These are phyloP conservation scores for Hoplodrina ambigua DNA, from an alignment of 2,888 invertebrate genomes.

Conservation along the genomic window DNA sequence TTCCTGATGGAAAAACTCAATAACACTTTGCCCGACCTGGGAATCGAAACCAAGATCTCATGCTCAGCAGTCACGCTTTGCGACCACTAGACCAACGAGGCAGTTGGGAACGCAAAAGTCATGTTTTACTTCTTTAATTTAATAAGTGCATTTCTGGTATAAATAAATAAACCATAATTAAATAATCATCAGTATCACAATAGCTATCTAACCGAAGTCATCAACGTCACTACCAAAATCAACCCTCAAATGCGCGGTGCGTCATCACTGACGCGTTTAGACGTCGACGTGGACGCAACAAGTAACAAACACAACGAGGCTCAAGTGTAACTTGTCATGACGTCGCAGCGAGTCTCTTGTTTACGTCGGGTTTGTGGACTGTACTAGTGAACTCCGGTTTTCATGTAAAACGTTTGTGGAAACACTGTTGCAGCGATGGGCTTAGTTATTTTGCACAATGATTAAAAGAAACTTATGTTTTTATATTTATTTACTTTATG, in stretches of 20 bases:
- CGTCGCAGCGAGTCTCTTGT: slow-evolving; percentile 55
- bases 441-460: neutral
- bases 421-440: neutral
- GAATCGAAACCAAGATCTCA: too few species aligned
- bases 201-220: neutral
- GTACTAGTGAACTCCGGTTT: slow-evolving; percentile 47
- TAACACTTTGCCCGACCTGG: too few species aligned
- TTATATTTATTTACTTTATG: too few species aligned
- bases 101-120: too few species aligned
- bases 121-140: too few species aligned
- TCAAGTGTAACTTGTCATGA: slow-evolving; percentile 65
- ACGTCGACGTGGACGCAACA: slow-evolving; percentile 59
- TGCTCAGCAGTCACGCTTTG: too few species aligned
- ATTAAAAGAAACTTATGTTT: neutral
- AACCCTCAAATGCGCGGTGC: slow-evolving; percentile 56
- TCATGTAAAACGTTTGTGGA: slow-evolving; percentile 48
- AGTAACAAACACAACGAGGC: slow-evolving; percentile 58
- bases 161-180: neutral
- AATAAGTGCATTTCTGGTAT: too few species aligned
- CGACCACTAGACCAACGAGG: too few species aligned
- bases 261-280: slow-evolving; percentile 56
- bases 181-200: neutral
- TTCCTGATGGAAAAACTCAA: too few species aligned
- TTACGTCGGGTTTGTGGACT: slow-evolving; percentile 54
- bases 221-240: slow-evolving; percentile 27